Conservation (phyloP, 1,140 invertebrate species). For the Melipona quadrifasciata region DNA sequence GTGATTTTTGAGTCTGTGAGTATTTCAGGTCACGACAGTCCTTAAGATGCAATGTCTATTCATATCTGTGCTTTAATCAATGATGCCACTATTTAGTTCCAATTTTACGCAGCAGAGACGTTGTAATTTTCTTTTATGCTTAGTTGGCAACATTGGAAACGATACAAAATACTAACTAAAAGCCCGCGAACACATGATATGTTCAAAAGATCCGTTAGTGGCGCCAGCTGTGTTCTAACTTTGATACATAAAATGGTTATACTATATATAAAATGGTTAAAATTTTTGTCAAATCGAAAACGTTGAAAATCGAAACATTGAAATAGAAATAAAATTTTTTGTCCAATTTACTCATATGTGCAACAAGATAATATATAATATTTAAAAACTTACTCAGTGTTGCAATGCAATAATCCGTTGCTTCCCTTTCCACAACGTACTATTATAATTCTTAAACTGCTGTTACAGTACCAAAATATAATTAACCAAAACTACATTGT, state of each 20-base stretch:
- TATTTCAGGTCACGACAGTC: no score
- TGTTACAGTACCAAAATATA: not conserved
- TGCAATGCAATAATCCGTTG: not conserved
- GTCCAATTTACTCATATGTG: not conserved
- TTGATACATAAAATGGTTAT: not conserved
- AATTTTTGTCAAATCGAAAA: no score
- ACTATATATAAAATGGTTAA: not conserved
- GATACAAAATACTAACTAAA: not conserved
- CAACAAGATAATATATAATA: not conserved
- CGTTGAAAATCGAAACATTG: no score
- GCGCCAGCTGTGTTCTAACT: not conserved
- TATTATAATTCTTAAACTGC: not conserved
- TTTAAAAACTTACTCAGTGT: not conserved
- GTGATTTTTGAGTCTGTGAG: no score
- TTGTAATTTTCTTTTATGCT: not conserved
- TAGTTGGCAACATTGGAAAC: not conserved
- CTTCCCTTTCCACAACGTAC: not conserved
- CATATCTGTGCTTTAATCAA: no score
- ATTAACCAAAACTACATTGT: not conserved
- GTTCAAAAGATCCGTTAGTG: not conserved
- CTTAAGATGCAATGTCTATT: no score
- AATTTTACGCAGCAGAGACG: not conserved
- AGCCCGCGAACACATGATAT: no score
- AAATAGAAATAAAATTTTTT: no score
- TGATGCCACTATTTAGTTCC: not conserved